These are phyloP conservation scores for Suricata suricatta DNA, from an alignment of 2,113 vertebrate species.

Conservation along the genomic window DNA sequence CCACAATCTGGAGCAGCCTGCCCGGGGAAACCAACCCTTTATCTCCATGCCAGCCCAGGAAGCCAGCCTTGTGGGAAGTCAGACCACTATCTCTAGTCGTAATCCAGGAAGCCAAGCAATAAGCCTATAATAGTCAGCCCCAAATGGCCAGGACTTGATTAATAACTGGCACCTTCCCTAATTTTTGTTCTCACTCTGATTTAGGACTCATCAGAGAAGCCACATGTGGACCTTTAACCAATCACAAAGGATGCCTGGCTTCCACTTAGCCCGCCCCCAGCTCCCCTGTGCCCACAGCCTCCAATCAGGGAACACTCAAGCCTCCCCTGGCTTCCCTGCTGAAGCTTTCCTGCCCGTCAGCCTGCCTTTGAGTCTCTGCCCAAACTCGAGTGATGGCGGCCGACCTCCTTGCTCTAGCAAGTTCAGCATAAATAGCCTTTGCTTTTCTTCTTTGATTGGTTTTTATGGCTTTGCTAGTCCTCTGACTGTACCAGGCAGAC, in stretches of 20 bases:
- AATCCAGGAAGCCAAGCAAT: not conserved
- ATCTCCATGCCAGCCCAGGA: not conserved
- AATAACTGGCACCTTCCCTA: not conserved
- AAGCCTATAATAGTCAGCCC: no score
- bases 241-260: accelerated
- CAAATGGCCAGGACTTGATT: not conserved
- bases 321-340: accelerated
- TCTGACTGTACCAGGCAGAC: not conserved
- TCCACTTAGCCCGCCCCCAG: accelerated
- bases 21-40: not conserved
- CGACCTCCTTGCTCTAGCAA: accelerated
- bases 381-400: accelerated
- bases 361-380: not conserved
- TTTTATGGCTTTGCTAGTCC: not conserved
- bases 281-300: not conserved
- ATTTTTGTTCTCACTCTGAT: not conserved
- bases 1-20: no score
- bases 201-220: not conserved
- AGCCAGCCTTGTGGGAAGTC: not conserved
- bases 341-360: not conserved
- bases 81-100: not conserved
- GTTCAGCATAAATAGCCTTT: not conserved
- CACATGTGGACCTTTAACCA: not conserved
- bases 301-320: accelerated
- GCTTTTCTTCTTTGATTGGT: accelerated